Evolutionary conservation across 2,797 vertebrate genomes (phyloP).

Genomic region (Huso huso): DNA sequence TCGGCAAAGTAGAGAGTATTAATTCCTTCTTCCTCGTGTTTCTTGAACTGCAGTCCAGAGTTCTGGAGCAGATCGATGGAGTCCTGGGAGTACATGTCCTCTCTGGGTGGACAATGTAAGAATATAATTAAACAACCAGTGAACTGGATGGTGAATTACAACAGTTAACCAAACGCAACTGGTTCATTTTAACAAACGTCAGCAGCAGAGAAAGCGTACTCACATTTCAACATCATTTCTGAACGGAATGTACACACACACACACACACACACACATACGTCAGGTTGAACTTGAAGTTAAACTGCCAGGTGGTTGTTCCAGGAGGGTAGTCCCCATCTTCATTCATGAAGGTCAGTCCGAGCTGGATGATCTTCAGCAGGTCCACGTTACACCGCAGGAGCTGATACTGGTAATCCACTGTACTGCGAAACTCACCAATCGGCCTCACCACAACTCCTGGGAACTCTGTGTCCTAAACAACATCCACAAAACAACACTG

Average conservation of each 20-base stretch:
- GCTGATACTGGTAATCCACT: slow-evolving; percentile 95
- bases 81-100: slow-evolving; percentile 99
- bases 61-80: slow-evolving; percentile 96
- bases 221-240: not conserved
- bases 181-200: not conserved
- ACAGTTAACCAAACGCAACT: not conserved
- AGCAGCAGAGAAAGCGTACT: not conserved
- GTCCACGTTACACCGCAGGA: slow-evolving; percentile 92
- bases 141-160: no score
- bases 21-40: slow-evolving; percentile 94
- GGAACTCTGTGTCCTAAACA: slow-evolving; percentile 92
- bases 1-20: slow-evolving; percentile 94
- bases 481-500: not conserved
- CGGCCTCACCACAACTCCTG: slow-evolving; percentile 87
- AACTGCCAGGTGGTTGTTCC: slow-evolving; percentile 97
- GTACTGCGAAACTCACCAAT: slow-evolving; percentile 97
- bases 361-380: slow-evolving; percentile 96
- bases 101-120: slow-evolving; percentile 51
- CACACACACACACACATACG: slow-evolving; percentile 54
- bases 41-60: slow-evolving; percentile 96
- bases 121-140: not conserved
- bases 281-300: slow-evolving; percentile 98
- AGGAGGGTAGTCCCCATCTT: slow-evolving; percentile 86
- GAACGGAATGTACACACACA: no score
- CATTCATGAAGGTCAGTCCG: slow-evolving; percentile 92